A percentile compares a stretch with the other conserved stretches of the same genome.
Evolutionary conservation across 2,113 vertebrate genomes (phyloP).

Genomic region (Pandion haliaetus): DNA sequence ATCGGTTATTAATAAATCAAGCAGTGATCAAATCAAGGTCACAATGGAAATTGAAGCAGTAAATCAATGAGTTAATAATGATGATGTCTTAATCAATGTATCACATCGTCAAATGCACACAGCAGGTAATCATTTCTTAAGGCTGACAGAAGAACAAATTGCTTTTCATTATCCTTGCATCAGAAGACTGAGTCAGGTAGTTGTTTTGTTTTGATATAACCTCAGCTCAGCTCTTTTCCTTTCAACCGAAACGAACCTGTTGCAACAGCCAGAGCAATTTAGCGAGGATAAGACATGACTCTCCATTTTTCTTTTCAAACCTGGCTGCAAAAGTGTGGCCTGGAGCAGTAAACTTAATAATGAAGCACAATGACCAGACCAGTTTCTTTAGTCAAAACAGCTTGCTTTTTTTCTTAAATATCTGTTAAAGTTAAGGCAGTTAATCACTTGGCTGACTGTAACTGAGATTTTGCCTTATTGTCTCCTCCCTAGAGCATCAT

Average conservation of each 20-base stretch:
- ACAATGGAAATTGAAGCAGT: background rate
- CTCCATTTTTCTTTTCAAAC: background rate
- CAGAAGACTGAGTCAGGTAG: background rate
- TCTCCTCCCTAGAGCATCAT: background rate
- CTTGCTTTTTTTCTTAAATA: background rate
- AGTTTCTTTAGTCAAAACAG: background rate
- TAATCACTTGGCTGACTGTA: background rate
- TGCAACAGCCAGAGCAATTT: background rate
- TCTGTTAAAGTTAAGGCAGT: background rate
- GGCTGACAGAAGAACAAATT: background rate
- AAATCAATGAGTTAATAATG: slow-evolving; percentile 42
- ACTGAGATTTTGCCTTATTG: background rate
- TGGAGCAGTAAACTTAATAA: background rate
- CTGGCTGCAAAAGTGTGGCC: background rate
- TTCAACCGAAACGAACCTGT: background rate
- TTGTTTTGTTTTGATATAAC: background rate
- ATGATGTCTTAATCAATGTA: slow-evolving; percentile 42
- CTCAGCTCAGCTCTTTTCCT: background rate
- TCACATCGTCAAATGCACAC: background rate
- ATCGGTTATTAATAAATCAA: slow-evolving; percentile 28
- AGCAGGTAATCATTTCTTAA: slow-evolving; percentile 13
- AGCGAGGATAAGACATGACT: background rate
- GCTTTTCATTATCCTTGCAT: slow-evolving; percentile 39
- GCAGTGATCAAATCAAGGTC: slow-evolving; percentile 33
- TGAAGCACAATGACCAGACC: background rate